These are phyloP conservation scores for Murina feae DNA, from an alignment of 2,113 vertebrate species.

Conservation along the genomic window DNA sequence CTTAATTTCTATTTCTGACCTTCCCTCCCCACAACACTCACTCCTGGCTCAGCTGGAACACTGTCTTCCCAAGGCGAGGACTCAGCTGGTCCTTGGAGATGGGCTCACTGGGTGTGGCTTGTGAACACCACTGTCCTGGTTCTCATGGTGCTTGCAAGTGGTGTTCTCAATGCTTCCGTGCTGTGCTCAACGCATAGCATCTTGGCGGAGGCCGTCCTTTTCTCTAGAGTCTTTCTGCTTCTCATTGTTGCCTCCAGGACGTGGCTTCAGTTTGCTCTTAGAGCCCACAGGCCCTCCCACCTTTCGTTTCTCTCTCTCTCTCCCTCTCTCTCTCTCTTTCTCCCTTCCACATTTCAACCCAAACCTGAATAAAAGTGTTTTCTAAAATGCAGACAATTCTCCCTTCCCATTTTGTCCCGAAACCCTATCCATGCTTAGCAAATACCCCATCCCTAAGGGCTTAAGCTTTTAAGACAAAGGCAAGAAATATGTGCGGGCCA, in stretches of 20 bases:
- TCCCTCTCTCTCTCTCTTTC: no score
- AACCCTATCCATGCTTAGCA: neutral
- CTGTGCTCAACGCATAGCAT: neutral
- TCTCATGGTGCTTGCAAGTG: neutral
- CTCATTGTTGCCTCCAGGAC: neutral
- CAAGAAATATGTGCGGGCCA: neutral
- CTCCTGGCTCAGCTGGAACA: neutral
- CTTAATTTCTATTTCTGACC: neutral
- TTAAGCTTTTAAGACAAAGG: neutral
- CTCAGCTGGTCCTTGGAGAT: neutral
- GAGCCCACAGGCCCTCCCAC: neutral
- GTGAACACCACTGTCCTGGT: neutral
- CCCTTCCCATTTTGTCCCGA: neutral
- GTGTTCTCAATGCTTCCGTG: neutral
- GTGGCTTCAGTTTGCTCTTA: neutral
- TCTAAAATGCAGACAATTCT: neutral
- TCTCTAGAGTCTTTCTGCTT: neutral
- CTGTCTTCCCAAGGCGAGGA: neutral
- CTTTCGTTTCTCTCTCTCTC: no score
- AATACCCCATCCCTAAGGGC: neutral
- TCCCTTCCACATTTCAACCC: neutral
- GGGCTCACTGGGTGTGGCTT: neutral
- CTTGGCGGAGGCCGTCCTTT: neutral
- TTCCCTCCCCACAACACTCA: neutral
- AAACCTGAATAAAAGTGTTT: neutral